Conservation (phyloP, 2,113 vertebrate species). For the Gavia stellata region DNA sequence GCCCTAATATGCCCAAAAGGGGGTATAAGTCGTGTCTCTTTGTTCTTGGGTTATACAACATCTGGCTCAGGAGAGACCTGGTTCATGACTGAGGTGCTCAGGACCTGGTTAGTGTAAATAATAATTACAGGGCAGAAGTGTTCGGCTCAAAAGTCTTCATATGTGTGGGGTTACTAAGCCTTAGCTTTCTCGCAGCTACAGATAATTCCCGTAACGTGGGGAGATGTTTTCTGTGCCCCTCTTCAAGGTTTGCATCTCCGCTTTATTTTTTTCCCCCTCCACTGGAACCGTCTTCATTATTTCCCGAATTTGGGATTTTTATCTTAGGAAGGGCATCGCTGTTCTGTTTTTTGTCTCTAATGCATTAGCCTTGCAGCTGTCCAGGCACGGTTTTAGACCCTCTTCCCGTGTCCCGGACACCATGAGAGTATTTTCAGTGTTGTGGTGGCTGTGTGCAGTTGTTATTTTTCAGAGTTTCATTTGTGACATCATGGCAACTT, state of each 20-base stretch:
- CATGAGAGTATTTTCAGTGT: neutral
- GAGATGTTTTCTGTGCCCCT: neutral
- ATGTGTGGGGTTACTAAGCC: rapidly evolving
- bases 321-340: neutral
- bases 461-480: neutral
- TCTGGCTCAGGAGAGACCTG: neutral
- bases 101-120: neutral
- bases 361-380: neutral
- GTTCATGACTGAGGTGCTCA: neutral
- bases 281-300: rapidly evolving
- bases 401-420: neutral
- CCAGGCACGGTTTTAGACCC: rapidly evolving
- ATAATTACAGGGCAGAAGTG: neutral
- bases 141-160: neutral
- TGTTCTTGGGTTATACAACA: neutral
- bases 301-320: neutral
- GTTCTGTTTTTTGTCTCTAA: neutral
- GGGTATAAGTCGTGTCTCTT: neutral
- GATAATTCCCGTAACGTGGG: rapidly evolving
- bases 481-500: neutral
- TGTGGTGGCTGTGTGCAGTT: too few species aligned
- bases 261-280: neutral
- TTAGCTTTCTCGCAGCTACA: neutral
- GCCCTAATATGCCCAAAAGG: neutral
- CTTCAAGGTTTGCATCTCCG: neutral